Conservation (phyloP, 2,888 invertebrate genomes). For the Metallyticus violacea region DNA sequence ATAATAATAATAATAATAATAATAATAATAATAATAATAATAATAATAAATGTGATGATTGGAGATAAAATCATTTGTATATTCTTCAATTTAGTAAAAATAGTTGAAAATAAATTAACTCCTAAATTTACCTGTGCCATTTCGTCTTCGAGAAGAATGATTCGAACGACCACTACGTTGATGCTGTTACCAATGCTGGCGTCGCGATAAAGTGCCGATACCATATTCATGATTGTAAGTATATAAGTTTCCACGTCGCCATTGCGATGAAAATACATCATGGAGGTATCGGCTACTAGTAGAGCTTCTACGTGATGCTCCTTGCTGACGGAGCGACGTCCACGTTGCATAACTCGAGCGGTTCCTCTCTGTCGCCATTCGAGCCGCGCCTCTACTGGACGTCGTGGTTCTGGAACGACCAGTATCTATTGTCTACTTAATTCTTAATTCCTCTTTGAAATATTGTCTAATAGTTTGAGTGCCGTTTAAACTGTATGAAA, state of each 20-base stretch:
- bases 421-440: too few relatives aligned
- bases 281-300: conserved; percentile 82
- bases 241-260: conserved; percentile 82
- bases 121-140: conserved; percentile 37
- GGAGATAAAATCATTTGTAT: too few relatives aligned
- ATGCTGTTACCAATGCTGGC: conserved; percentile 88
- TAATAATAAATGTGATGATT: too few relatives aligned
- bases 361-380: conserved; percentile 59
- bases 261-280: conserved; percentile 81
- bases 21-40: too few relatives aligned
- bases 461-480: too few relatives aligned
- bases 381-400: conserved; percentile 53
- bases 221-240: conserved; percentile 92
- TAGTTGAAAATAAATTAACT: too few relatives aligned
- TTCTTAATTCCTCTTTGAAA: too few relatives aligned
- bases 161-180: conserved; percentile 83
- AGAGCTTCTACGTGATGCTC: conserved; percentile 80
- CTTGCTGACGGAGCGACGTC: conserved; percentile 66
- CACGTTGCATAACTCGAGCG: conserved; percentile 51
- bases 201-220: conserved; percentile 78
- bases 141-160: conserved; percentile 72
- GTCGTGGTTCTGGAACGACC: conserved; percentile 53
- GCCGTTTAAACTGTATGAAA: too few relatives aligned
- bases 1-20: too few relatives aligned
- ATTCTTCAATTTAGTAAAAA: too few relatives aligned